Evolutionary conservation across 2,113 vertebrate genomes (phyloP).

Genomic region (Bombycilla garrulus): DNA sequence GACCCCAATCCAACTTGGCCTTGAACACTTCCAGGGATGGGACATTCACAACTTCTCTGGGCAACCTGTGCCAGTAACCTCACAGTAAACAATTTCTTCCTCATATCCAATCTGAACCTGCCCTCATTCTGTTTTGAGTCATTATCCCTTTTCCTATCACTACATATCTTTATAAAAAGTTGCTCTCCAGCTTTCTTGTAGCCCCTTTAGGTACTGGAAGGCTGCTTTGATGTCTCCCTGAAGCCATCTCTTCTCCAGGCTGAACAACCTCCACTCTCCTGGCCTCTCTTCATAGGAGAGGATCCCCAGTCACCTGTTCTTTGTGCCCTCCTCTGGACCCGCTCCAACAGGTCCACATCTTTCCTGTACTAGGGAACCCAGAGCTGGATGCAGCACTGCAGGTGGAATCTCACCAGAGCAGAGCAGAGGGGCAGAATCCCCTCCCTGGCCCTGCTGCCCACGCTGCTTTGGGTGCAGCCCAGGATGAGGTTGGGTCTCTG

Average conservation of each 20-base stretch:
- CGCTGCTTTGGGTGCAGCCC: neutral
- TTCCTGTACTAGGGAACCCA: neutral
- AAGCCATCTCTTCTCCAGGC: neutral
- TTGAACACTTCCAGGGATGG: neutral
- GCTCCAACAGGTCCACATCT: neutral
- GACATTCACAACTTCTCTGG: neutral
- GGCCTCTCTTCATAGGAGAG: neutral
- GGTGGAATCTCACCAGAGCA: neutral
- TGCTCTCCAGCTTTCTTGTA: neutral
- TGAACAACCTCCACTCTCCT: neutral
- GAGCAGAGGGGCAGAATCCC: neutral
- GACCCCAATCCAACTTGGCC: neutral
- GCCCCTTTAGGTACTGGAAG: neutral
- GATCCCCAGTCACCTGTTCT: neutral
- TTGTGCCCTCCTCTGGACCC: neutral
- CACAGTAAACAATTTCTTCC: neutral
- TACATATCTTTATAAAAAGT: neutral
- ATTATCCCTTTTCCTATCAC: neutral
- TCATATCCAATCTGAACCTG: neutral
- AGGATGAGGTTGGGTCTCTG: neutral
- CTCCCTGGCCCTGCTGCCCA: neutral
- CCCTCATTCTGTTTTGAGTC: neutral
- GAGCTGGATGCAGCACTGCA: rapidly evolving
- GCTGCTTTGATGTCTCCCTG: neutral
- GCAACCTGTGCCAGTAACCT: neutral